Evolutionary conservation across 2,888 invertebrate species (phyloP).

Genomic region (Heliconius hortense): DNA sequence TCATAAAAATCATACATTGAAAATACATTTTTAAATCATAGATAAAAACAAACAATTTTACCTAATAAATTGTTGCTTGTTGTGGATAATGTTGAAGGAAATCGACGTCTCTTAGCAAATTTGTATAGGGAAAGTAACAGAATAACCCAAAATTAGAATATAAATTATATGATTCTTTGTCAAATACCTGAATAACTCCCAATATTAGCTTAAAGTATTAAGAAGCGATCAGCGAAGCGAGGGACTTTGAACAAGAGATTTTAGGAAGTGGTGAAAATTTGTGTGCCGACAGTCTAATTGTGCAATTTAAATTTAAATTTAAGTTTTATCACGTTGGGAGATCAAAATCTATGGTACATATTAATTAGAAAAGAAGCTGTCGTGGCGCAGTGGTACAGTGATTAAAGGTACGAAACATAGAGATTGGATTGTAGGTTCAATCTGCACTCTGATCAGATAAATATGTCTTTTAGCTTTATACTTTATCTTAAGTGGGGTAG

Average conservation of each 20-base stretch:
- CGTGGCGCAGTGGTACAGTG: neutral
- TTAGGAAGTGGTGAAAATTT: constrained; percentile 26
- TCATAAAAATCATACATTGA: neutral
- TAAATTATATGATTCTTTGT: constrained; percentile 18
- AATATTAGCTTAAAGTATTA: constrained; percentile 33
- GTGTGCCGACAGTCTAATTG: constrained; percentile 26
- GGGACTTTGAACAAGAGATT: constrained; percentile 29
- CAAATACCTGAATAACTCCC: constrained; percentile 28
- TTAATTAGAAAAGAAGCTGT: neutral
- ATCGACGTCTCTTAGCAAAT: constrained; percentile 9
- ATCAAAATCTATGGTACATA: neutral
- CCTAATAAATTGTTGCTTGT: neutral
- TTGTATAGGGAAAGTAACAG: constrained; percentile 4
- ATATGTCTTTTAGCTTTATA: no score
- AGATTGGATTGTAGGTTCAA: no score
- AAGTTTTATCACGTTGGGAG: constrained; percentile 7
- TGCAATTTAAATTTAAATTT: constrained; percentile 33
- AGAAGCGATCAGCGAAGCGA: constrained; percentile 33
- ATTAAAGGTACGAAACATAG: no score
- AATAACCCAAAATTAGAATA: constrained; percentile 17
- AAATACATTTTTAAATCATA: neutral
- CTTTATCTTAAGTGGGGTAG: no score
- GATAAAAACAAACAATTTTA: neutral
- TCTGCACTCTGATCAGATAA: no score
- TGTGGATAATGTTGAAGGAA: constrained; percentile 5